Percentiles rank a stretch among this genome's conserved stretches.
These are phyloP conservation scores for Arbacia lixula DNA, from an alignment of 53 echinoderm and acorn worm genomes.

Conservation along the genomic window DNA sequence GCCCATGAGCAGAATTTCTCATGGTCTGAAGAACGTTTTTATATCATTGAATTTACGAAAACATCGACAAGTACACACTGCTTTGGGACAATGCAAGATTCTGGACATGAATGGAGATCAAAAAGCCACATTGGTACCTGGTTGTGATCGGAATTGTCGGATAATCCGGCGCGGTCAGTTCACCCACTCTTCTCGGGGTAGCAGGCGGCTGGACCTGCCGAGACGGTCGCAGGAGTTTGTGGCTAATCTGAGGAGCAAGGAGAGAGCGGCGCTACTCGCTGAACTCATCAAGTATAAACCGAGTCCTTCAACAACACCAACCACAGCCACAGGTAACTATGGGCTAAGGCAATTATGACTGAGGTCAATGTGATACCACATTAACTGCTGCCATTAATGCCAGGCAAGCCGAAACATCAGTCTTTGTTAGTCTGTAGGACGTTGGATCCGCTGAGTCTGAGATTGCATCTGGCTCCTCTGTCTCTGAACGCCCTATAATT, in stretches of 20 bases:
- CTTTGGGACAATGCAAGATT: neutral
- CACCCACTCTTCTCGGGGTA: slow-evolving; percentile 11
- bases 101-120: neutral
- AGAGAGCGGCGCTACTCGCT: slow-evolving; percentile 15
- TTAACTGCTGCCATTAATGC: too few species aligned
- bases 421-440: too few species aligned
- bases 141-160: neutral
- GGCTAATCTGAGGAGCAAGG: slow-evolving; percentile 15
- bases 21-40: neutral
- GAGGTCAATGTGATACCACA: too few species aligned
- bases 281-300: slow-evolving; percentile 19
- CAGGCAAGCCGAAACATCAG: too few species aligned
- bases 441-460: too few species aligned
- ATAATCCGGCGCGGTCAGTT: neutral
- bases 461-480: too few species aligned
- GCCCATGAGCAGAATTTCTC: neutral
- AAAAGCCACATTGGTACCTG: neutral
- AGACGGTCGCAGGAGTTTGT: slow-evolving; percentile 25
- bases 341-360: neutral
- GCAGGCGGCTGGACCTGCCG: slow-evolving; percentile 15
- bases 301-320: neutral
- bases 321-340: neutral
- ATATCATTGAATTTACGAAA: neutral
- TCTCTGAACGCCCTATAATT: too few species aligned
- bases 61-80: neutral